Conservation (phyloP, 2,113 vertebrate genomes). For the Pseudolaguvia tuberculata region DNA sequence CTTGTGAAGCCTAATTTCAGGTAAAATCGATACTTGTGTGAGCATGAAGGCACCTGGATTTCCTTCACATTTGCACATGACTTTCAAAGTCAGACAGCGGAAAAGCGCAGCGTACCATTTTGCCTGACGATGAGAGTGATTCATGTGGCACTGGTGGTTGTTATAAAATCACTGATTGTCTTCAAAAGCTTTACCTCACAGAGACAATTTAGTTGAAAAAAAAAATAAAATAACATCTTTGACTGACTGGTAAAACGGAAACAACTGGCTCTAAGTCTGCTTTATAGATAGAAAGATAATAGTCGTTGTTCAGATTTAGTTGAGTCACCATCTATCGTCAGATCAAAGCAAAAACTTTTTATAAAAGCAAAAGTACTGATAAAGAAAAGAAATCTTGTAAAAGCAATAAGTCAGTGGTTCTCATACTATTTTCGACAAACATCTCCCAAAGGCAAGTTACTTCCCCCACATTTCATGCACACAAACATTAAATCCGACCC, state of each 20-base stretch:
- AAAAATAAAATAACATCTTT: slow-evolving; percentile 7
- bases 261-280: neutral
- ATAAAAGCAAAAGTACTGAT: neutral
- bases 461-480: too few species aligned
- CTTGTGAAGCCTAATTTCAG: slow-evolving; percentile 8
- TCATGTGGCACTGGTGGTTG: neutral
- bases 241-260: neutral
- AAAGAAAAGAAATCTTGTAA: neutral
- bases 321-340: neutral
- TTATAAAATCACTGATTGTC: neutral
- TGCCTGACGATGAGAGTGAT: neutral
- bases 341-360: slow-evolving; percentile 1
- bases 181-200: neutral
- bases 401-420: neutral
- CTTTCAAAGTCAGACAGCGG: neutral
- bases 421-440: neutral
- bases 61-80: slow-evolving; percentile 34
- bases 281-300: neutral
- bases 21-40: slow-evolving; percentile 39
- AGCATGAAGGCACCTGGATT: slow-evolving; percentile 40
- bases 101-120: slow-evolving; percentile 1
- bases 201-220: neutral
- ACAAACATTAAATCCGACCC: too few species aligned
- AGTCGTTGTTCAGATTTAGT: neutral
- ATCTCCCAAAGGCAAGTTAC: too few species aligned